These are phyloP conservation scores for Anoplolepis gracilipes DNA, from an alignment of 1,140 invertebrate species.

Conservation along the genomic window DNA sequence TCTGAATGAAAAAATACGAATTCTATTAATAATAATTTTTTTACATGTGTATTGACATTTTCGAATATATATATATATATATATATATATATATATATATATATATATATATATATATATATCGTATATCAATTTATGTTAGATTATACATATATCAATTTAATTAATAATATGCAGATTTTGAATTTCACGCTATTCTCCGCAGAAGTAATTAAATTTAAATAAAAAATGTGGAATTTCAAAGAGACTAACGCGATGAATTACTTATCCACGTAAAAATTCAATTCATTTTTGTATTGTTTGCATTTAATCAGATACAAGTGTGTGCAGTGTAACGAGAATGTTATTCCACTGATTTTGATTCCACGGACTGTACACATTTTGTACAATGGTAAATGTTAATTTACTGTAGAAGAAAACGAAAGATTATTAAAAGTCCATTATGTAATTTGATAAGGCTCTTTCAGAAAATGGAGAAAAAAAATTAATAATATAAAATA, in stretches of 20 bases:
- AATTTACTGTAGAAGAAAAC: not conserved
- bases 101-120: too few species aligned
- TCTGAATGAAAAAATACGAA: not conserved
- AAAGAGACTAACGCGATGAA: not conserved
- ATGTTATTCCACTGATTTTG: slow-evolving; percentile 57
- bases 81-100: too few species aligned
- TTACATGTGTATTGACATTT: not conserved
- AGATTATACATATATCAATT: not conserved
- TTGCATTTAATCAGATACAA: slow-evolving; percentile 53
- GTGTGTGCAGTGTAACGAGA: slow-evolving; percentile 56
- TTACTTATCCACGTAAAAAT: not conserved
- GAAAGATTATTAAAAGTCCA: not conserved
- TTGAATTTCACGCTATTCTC: not conserved
- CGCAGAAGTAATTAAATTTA: not conserved
- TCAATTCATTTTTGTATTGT: slow-evolving; percentile 19
- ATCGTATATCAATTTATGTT: too few species aligned
- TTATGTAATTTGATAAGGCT: not conserved
- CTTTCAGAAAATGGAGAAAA: not conserved
- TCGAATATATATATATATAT: too few species aligned
- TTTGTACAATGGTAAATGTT: slow-evolving; percentile 57
- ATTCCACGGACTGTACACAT: slow-evolving; percentile 31
- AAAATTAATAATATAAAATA: not conserved
- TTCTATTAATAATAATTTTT: not conserved
- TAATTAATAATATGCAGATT: not conserved
- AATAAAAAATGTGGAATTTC: not conserved